Evolutionary conservation across 2,888 invertebrate species (phyloP).

Genomic region (Synergus japonicus): DNA sequence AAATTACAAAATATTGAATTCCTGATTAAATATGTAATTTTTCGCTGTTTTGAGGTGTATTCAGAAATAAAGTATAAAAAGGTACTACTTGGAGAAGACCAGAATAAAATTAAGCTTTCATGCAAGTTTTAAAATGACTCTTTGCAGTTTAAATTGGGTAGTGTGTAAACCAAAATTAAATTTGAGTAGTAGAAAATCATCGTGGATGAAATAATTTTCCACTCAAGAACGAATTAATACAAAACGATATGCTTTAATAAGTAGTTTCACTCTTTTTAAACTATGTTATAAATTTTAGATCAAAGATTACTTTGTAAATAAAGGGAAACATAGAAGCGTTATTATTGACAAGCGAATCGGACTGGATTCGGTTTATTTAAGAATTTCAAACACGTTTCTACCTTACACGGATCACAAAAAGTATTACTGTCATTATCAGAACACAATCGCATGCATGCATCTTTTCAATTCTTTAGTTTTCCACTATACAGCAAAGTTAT

Average conservation of each 20-base stretch:
- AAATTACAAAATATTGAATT: too few species aligned
- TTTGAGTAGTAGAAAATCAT: too few species aligned
- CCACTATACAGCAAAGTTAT: not conserved
- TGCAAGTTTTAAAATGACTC: too few species aligned
- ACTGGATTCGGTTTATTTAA: not conserved
- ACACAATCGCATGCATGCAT: not conserved
- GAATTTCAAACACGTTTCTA: not conserved
- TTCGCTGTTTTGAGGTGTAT: too few species aligned
- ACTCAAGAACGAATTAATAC: too few species aligned
- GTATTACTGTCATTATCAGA: not conserved
- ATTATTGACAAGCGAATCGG: not conserved
- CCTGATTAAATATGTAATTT: too few species aligned
- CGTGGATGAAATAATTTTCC: too few species aligned
- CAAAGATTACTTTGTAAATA: not conserved
- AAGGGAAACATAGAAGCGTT: not conserved
- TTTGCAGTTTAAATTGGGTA: too few species aligned
- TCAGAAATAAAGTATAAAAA: too few species aligned
- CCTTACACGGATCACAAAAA: not conserved
- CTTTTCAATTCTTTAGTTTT: not conserved
- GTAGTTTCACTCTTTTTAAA: not conserved
- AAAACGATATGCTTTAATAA: not conserved
- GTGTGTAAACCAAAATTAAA: too few species aligned
- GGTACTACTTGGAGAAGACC: too few species aligned
- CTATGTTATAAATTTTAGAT: not conserved
- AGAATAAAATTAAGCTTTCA: too few species aligned